These are phyloP conservation scores for Andrena praecox DNA, from an alignment of 2,888 invertebrate genomes.

Conservation along the genomic window DNA sequence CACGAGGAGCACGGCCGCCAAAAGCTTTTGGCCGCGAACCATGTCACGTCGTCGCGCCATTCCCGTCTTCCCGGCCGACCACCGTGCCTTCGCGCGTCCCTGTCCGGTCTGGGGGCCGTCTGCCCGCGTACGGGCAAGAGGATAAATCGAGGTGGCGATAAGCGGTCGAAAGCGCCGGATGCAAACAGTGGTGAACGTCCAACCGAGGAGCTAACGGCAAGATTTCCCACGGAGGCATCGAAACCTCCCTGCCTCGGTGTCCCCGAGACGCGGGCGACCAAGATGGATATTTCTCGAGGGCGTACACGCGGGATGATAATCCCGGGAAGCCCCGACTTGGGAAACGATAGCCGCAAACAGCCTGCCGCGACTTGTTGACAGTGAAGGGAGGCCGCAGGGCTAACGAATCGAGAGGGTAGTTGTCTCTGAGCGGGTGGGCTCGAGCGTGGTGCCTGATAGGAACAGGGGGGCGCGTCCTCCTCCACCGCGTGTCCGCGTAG, in stretches of 20 bases:
- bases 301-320: slow-evolving; percentile 1
- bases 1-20: slow-evolving; percentile 60
- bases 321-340: slow-evolving; percentile 15
- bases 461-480: neutral
- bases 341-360: slow-evolving; percentile 43
- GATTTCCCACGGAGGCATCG: neutral
- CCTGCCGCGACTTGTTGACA: slow-evolving; percentile 45
- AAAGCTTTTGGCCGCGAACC: slow-evolving; percentile 71
- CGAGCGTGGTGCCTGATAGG: slow-evolving; percentile 10
- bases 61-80: slow-evolving; percentile 26
- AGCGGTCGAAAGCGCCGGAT: neutral
- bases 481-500: neutral
- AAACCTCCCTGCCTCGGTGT: neutral
- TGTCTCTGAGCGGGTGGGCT: slow-evolving; percentile 21
- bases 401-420: slow-evolving; percentile 54
- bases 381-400: slow-evolving; percentile 56
- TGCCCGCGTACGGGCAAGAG: neutral
- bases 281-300: neutral
- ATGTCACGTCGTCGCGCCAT: slow-evolving; percentile 51
- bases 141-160: neutral
- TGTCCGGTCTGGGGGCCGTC: too few species aligned
- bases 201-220: neutral
- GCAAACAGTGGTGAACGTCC: neutral
- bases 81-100: neutral
- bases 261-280: neutral